phyloP scores from a whole-genome alignment of 2,888 invertebrate species.

The Noctua pronuba region DNA sequence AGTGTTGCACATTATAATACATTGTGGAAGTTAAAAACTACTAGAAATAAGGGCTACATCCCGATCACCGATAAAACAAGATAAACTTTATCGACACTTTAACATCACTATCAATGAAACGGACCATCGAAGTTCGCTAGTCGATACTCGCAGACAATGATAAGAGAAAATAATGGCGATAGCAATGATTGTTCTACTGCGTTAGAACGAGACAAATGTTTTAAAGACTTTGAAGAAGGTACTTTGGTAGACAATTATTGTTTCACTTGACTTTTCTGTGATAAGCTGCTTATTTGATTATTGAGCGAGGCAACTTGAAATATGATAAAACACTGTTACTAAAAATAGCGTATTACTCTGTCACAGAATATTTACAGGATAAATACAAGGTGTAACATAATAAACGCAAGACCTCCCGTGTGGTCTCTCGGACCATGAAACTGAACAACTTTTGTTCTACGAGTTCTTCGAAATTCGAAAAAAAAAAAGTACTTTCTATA shows the following conservation, averaged over 20 bases:
- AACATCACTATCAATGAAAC: constrained; percentile 68
- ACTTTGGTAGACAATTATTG: background rate
- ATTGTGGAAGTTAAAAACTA: background rate
- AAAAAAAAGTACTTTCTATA: too few species aligned
- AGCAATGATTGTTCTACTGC: constrained; percentile 73
- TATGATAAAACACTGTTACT: too few species aligned
- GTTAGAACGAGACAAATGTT: constrained; percentile 54
- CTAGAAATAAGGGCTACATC: background rate
- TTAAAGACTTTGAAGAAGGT: constrained; percentile 12
- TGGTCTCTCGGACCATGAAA: too few species aligned
- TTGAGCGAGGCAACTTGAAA: too few species aligned
- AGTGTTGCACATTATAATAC: background rate
- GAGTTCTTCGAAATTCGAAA: too few species aligned
- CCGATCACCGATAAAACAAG: background rate
- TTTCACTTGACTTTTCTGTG: background rate
- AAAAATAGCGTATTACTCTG: too few species aligned
- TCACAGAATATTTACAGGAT: too few species aligned
- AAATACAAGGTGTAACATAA: too few species aligned
- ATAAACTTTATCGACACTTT: constrained; percentile 11
- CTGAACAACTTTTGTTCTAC: too few species aligned
- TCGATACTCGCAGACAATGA: constrained; percentile 84
- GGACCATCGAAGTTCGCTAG: constrained; percentile 71
- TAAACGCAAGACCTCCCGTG: too few species aligned
- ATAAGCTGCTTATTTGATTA: background rate
- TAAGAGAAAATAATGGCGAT: constrained; percentile 85